Percentiles rank a stretch among this genome's conserved stretches.
Conservation (phyloP, 1,140 invertebrate species). For the Antheraea mylitta region DNA sequence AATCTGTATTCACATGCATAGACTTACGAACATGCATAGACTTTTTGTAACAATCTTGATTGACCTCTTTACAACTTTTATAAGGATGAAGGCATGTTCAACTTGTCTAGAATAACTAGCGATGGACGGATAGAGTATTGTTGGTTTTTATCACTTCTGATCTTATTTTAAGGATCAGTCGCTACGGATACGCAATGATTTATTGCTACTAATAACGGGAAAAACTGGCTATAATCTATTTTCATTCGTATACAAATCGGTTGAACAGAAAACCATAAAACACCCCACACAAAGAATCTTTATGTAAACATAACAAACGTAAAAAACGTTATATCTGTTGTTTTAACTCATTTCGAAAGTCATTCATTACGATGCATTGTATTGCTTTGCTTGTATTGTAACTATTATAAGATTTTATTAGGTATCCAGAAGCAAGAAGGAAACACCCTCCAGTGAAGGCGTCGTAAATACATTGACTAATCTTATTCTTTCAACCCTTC, state of each 20-base stretch:
- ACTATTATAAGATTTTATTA: slow-evolving; percentile 60
- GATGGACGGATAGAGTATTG: slow-evolving; percentile 13
- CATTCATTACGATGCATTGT: slow-evolving; percentile 67
- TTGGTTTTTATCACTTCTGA: slow-evolving; percentile 52
- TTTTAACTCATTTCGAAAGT: slow-evolving; percentile 76
- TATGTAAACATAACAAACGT: slow-evolving; percentile 77
- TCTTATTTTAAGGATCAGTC: slow-evolving; percentile 63
- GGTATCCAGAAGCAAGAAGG: slow-evolving; percentile 15
- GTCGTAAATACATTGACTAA: not conserved
- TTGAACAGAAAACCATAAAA: slow-evolving; percentile 78
- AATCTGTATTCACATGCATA: too few relatives aligned
- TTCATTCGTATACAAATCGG: slow-evolving; percentile 76
- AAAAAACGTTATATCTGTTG: slow-evolving; percentile 76
- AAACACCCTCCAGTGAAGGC: slow-evolving; percentile 15
- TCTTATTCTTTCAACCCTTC: slow-evolving; percentile 3
- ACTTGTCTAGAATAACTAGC: not conserved
- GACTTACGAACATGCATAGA: too few relatives aligned
- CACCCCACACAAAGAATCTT: slow-evolving; percentile 78
- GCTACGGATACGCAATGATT: slow-evolving; percentile 72
- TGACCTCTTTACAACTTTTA: not conserved
- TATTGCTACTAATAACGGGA: slow-evolving; percentile 74
- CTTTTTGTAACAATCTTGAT: too few relatives aligned
- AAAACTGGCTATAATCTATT: slow-evolving; percentile 78
- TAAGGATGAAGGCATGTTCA: not conserved
- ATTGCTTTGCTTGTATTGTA: slow-evolving; percentile 47